Base-by-base conservation (phyloP, 2,797 vertebrate genomes). In the Cirrhinus molitorella region DNA sequence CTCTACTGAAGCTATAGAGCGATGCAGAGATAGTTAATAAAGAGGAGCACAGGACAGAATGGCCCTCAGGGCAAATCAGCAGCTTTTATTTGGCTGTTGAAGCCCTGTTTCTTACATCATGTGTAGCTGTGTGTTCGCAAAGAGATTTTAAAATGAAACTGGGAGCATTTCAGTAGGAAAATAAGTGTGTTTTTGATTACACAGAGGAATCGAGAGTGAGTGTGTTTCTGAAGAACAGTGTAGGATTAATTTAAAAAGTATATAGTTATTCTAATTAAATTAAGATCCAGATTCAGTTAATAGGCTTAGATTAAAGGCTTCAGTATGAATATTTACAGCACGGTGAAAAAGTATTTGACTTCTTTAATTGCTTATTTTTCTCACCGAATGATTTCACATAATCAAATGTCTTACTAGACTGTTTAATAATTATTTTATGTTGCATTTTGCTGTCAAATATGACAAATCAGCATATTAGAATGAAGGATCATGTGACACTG, bases 1-100 rank as follows among this genome's bases (percentile, higher is more conserved):
- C 4, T 37, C 45, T 71, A 17, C 13, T 63, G 6, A 63, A 43
- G 43, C 55, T 45, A 40, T 55, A 72, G 45, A 78, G 28, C 47
- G 23, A 40, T 61, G 66, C 4, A 82, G 31, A 67, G 45, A 3
- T 12, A 70, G 59, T 67, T 51, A 76, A 75, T 63, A 57, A 8
- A 59, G 51, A 57, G 5, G 19, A 73, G 53, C 31, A 14, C 51
- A 59, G 51, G 67, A 76, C 45, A 85, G 31, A 66, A 72, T 47
- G 23, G 37, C 45, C 61, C 84, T 47, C 14, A 37, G 63, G 63
- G 65, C 23, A 84, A 53, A 21, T 51, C 74, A 82, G 57, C 37
- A 14, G 47, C 84, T 81, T 67, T 76, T 19, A 86, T 72, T 77
- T 43, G 49, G 28, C 57, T 61, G 67, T 40, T 63, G 1, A 76